Conservation (phyloP, 92 coral and sea anemone genomes). For the Phymanthus crucifer region DNA sequence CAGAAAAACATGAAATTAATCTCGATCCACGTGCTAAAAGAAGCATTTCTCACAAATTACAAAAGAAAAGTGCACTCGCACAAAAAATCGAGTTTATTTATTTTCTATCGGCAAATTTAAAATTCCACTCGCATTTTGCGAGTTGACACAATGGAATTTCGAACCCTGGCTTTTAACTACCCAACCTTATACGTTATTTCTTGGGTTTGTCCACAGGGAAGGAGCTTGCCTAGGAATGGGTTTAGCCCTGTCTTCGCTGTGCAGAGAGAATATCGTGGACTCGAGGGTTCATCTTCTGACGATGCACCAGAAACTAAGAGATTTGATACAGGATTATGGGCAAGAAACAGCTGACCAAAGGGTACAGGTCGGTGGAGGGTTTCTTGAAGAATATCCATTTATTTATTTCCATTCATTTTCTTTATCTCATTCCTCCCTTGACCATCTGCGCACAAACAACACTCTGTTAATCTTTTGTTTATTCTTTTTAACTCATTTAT, state of each 20-base stretch:
- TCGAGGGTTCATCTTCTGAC: constrained; percentile 74
- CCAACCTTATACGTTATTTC: neutral
- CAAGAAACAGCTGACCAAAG: constrained; percentile 58
- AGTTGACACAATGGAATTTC: too few species aligned
- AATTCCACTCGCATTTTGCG: too few species aligned
- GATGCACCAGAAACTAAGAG: constrained; percentile 64
- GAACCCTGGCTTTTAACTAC: too few species aligned
- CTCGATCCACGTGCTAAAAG: too few species aligned
- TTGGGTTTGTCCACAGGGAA: constrained; percentile 48
- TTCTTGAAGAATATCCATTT: too few species aligned
- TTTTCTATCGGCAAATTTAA: too few species aligned
- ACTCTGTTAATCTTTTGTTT: too few species aligned
- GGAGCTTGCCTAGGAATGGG: constrained; percentile 89
- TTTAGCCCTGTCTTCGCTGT: constrained; percentile 74
- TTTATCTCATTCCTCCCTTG: neutral
- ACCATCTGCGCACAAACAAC: too few species aligned
- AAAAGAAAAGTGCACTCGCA: too few species aligned
- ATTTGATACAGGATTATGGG: constrained; percentile 40
- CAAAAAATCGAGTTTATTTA: too few species aligned
- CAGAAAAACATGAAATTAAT: too few species aligned
- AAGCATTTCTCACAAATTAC: too few species aligned
- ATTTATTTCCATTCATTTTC: neutral
- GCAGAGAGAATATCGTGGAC: constrained; percentile 71
- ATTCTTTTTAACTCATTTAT: neutral
- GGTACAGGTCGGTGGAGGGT: constrained; percentile 67